Percentiles rank a stretch among this genome's conserved stretches.
Evolutionary conservation across 1,140 invertebrate genomes (phyloP).

Genomic region (Hycleus phaleratus): DNA sequence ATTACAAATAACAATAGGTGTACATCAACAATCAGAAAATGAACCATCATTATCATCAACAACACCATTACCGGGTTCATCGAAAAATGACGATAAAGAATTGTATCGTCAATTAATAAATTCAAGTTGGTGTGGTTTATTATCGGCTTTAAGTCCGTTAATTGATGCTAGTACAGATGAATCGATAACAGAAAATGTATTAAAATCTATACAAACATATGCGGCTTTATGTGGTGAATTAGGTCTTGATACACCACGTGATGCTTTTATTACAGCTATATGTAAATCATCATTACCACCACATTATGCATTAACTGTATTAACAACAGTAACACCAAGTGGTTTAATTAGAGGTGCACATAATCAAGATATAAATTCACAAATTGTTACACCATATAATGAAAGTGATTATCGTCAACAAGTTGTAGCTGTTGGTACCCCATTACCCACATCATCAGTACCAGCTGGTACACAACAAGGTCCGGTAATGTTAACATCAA

Average conservation of each 20-base stretch:
- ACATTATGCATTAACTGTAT: constrained; percentile 85
- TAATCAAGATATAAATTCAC: constrained; percentile 19
- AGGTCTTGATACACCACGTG: constrained; percentile 65
- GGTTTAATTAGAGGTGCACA: constrained; percentile 27
- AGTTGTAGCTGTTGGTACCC: constrained; percentile 90
- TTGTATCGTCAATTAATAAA: constrained; percentile 75
- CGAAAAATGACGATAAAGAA: constrained; percentile 46
- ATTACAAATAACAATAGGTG: constrained; percentile 60
- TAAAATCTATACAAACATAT: constrained; percentile 85
- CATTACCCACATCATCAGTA: constrained; percentile 73
- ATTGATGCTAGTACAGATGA: constrained; percentile 96
- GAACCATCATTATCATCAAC: constrained; percentile 14
- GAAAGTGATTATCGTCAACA: constrained; percentile 72
- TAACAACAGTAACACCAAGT: constrained; percentile 56
- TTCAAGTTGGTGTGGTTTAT: constrained; percentile 90
- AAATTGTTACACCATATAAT: constrained; percentile 37
- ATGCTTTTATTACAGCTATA: constrained; percentile 88
- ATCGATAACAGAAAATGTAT: constrained; percentile 75
- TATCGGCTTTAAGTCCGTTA: constrained; percentile 83
- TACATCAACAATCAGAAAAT: constrained; percentile 41
- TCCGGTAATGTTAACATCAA: constrained; percentile 97
- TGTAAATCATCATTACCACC: constrained; percentile 92
- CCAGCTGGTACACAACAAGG: constrained; percentile 77
- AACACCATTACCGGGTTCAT: background rate
- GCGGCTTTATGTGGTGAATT: constrained; percentile 71